A percentile compares a stretch with the other conserved stretches of the same genome.
Conservation (phyloP, 1,140 invertebrate species). For the Zaprionus taronus region DNA sequence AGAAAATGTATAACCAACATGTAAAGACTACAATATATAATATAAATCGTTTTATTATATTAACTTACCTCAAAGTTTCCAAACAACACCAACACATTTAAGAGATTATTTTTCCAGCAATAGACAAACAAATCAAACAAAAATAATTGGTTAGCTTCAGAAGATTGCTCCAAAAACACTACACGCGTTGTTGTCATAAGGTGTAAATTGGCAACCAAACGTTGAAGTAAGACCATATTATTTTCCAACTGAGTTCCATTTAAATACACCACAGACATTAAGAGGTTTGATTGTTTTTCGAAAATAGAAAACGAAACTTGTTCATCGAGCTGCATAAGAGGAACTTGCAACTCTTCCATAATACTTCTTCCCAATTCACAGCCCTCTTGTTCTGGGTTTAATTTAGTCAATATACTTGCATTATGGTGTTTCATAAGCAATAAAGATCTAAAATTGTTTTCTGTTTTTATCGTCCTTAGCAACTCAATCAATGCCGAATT, state of each 20-base stretch:
- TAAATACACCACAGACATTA: slow-evolving; percentile 50
- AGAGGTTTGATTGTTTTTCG: slow-evolving; percentile 26
- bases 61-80: slow-evolving; percentile 52
- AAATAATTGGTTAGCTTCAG: not conserved
- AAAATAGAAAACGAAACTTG: slow-evolving; percentile 49
- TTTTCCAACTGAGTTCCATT: slow-evolving; percentile 17
- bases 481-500: slow-evolving; percentile 41
- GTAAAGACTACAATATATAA: not conserved
- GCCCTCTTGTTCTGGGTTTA: slow-evolving; percentile 1
- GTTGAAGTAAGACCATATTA: slow-evolving; percentile 43
- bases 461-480: slow-evolving; percentile 47
- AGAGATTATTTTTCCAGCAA: slow-evolving; percentile 64
- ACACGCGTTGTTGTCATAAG: slow-evolving; percentile 65
- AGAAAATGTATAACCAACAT: not conserved
- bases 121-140: slow-evolving; percentile 48
- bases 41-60: not conserved
- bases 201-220: slow-evolving; percentile 53
- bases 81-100: slow-evolving; percentile 67
- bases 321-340: slow-evolving; percentile 62
- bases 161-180: slow-evolving; percentile 54
- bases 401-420: not conserved
- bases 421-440: slow-evolving; percentile 58
- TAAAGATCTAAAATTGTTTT: slow-evolving; percentile 53
- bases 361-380: slow-evolving; percentile 28
- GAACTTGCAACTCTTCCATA: slow-evolving; percentile 43